A percentile compares a stretch with the other conserved stretches of the same genome.
These are phyloP conservation scores for Tetranychus cinnabarinus DNA, from an alignment of 1,140 invertebrate genomes.

Conservation along the genomic window DNA sequence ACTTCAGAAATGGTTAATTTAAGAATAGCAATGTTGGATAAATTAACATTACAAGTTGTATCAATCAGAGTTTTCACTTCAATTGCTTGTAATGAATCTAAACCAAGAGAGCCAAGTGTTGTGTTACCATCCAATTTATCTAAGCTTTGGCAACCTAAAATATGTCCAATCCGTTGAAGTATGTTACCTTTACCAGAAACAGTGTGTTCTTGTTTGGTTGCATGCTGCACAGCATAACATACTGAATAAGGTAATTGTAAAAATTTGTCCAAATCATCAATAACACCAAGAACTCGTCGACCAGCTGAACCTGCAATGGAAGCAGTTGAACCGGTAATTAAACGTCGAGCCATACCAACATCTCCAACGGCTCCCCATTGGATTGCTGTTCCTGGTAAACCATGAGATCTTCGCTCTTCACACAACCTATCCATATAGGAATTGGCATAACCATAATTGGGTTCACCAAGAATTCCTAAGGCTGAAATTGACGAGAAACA, in stretches of 20 bases:
- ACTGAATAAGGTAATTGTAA: constrained; percentile 28
- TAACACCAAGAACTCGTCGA: constrained; percentile 66
- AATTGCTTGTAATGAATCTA: constrained; percentile 90
- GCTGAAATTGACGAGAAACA: constrained; percentile 83
- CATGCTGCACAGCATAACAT: not conserved
- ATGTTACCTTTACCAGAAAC: not conserved
- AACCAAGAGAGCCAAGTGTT: constrained; percentile 49
- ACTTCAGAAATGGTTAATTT: not conserved
- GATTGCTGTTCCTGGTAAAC: constrained; percentile 41
- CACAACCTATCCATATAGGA: constrained; percentile 84
- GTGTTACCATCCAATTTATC: constrained; percentile 39
- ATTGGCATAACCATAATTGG: constrained; percentile 86
- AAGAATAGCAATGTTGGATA: not conserved
- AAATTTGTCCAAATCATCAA: constrained; percentile 59
- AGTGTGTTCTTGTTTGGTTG: not conserved
- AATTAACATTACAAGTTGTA: not conserved
- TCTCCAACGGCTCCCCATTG: constrained; percentile 96
- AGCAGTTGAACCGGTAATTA: constrained; percentile 32
- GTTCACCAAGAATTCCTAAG: constrained; percentile 76
- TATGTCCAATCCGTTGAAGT: not conserved
- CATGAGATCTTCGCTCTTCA: constrained; percentile 51
- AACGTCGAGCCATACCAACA: constrained; percentile 48
- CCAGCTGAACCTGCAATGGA: constrained; percentile 75
- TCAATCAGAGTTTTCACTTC: constrained; percentile 45
- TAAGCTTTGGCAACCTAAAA: constrained; percentile 61